These are phyloP conservation scores for Tachina grossa DNA, from an alignment of 2,888 invertebrate genomes.

Conservation along the genomic window DNA sequence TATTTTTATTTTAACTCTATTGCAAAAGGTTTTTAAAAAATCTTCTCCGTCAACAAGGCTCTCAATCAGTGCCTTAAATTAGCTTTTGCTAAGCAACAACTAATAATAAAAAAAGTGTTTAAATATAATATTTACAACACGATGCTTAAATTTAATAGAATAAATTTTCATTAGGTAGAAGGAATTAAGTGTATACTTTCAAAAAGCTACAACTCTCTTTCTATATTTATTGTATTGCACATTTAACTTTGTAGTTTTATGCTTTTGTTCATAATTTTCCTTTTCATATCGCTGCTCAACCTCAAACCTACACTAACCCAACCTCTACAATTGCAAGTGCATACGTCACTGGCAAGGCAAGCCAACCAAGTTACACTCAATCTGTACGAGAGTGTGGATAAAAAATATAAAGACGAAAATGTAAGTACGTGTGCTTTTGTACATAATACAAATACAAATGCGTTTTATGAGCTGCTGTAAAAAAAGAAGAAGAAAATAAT, in stretches of 20 bases:
- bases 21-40: too few species aligned
- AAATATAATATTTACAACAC: conserved; percentile 9
- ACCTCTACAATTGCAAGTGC: not conserved
- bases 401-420: conserved; percentile 19
- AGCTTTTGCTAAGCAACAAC: not conserved
- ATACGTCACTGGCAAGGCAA: conserved; percentile 32
- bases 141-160: conserved; percentile 30
- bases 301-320: not conserved
- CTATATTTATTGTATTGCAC: conserved; percentile 16
- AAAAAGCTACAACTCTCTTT: conserved; percentile 12
- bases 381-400: not conserved
- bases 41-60: not conserved
- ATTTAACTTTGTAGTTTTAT: conserved; percentile 58
- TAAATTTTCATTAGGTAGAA: conserved; percentile 34
- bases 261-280: conserved; percentile 30
- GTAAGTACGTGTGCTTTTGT: conserved; percentile 52
- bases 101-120: not conserved
- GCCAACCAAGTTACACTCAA: conserved; percentile 26
- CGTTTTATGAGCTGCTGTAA: not conserved
- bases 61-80: not conserved
- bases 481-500: too few species aligned
- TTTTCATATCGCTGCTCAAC: conserved; percentile 11
- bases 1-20: not conserved
- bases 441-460: conserved; percentile 71
- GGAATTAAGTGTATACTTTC: conserved; percentile 33